Conservation (phyloP, 2,113 vertebrate species). For the Vidua chalybeata region DNA sequence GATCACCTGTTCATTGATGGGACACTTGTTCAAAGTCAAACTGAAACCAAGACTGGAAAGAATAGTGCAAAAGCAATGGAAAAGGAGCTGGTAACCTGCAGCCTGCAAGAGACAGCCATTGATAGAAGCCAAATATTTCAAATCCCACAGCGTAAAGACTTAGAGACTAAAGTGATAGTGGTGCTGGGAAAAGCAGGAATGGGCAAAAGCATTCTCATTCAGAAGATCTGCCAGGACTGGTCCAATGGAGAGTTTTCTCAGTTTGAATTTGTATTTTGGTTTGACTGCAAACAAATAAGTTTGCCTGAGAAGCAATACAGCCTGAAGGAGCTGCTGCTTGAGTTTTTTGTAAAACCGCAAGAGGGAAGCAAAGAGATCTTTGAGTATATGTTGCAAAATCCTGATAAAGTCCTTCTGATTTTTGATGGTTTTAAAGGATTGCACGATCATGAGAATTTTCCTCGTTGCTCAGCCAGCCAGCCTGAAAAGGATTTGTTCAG, state of each 20-base stretch:
- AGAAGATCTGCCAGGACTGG: conserved; percentile 86
- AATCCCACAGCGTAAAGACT: conserved; percentile 5
- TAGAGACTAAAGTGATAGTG: conserved; percentile 72
- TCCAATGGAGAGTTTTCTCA: conserved; percentile 77
- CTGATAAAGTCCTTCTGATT: conserved; percentile 83
- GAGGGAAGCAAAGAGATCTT: conserved; percentile 71
- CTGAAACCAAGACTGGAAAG: conserved; percentile 71
- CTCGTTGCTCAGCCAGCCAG: conserved; percentile 47
- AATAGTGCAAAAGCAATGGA: conserved; percentile 77
- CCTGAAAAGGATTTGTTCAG: conserved; percentile 52
- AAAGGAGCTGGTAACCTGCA: conserved; percentile 77
- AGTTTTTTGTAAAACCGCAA: conserved; percentile 58
- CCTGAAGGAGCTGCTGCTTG: conserved; percentile 82
- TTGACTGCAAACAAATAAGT: conserved; percentile 79
- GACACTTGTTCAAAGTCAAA: conserved; percentile 72
- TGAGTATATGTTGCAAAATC: conserved; percentile 74
- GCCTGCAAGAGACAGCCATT: conserved; percentile 69
- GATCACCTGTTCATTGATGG: conserved; percentile 78
- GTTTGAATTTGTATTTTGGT: conserved; percentile 86
- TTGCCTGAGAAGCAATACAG: conserved; percentile 56
- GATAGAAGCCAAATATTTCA: conserved; percentile 75
- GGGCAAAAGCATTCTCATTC: conserved; percentile 86
- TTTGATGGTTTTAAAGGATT: conserved; percentile 91
- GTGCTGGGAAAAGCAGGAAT: conserved; percentile 84
- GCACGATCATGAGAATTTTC: conserved; percentile 73